Conservation (phyloP, 1,140 invertebrate genomes). For the Pseudomyrmex sp. region DNA sequence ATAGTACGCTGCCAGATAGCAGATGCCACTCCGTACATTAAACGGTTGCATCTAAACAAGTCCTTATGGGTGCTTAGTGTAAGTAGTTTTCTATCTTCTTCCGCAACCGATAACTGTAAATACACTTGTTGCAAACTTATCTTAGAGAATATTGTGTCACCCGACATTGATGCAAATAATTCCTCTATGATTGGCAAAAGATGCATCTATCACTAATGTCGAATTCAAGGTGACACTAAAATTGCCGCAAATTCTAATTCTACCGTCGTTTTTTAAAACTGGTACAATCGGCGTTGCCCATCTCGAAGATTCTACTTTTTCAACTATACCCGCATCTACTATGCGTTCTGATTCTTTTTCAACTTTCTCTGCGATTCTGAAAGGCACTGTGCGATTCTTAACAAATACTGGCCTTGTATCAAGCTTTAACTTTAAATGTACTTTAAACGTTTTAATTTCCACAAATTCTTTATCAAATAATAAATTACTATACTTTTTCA, state of each 20-base stretch:
- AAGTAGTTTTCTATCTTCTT: background rate
- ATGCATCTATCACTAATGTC: background rate
- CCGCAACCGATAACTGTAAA: background rate
- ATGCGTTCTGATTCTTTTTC: background rate
- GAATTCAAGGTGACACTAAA: background rate
- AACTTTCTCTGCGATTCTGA: constrained; percentile 3
- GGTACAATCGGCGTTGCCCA: background rate
- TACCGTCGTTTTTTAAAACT: background rate
- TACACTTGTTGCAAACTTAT: background rate
- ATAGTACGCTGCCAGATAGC: constrained; percentile 14
- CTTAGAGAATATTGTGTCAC: constrained; percentile 7
- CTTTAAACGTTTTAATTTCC: background rate
- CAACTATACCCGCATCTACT: background rate
- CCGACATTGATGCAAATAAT: background rate
- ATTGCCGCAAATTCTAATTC: background rate
- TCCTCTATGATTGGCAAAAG: background rate
- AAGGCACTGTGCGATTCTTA: background rate
- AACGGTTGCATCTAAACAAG: background rate
- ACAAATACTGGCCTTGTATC: background rate
- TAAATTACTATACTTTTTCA: background rate
- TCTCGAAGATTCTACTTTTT: background rate
- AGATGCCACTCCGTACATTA: constrained; percentile 24
- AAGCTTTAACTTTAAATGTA: background rate
- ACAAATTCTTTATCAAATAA: background rate
- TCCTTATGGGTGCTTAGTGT: background rate